phyloP scores from a whole-genome alignment of 2,888 invertebrate species.

The Palloptera scutellata region DNA sequence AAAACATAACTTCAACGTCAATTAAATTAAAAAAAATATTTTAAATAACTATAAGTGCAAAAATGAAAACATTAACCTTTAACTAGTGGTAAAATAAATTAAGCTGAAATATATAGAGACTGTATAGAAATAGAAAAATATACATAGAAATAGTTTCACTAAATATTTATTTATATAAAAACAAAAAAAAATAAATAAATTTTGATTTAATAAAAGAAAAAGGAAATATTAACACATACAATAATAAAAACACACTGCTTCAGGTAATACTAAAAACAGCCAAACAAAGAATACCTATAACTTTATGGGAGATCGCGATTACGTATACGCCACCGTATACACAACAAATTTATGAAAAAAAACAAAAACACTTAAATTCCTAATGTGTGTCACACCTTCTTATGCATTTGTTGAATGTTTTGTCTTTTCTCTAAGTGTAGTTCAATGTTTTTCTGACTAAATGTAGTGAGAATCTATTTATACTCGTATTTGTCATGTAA shows the following conservation, averaged over 20 bases:
- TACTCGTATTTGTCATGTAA: too few relatives aligned
- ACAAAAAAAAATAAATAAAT: not conserved
- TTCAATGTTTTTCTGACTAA: too few relatives aligned
- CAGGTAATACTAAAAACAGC: conserved; percentile 15
- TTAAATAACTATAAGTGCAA: not conserved
- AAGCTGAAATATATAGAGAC: conserved; percentile 1
- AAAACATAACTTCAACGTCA: conserved; percentile 27
- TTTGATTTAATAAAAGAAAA: conserved; percentile 16
- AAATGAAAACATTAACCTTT: conserved; percentile 10
- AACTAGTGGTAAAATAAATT: not conserved
- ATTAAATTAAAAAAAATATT: conserved; percentile 21
- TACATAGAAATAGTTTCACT: not conserved
- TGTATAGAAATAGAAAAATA: not conserved
- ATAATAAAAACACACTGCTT: not conserved
- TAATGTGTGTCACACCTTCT: too few relatives aligned
- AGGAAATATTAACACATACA: conserved; percentile 1
- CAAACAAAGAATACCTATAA: not conserved
- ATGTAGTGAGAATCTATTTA: too few relatives aligned
- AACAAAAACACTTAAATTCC: too few relatives aligned
- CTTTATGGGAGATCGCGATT: not conserved
- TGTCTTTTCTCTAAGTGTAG: not conserved
- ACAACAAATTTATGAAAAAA: too few relatives aligned
- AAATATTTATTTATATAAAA: not conserved
- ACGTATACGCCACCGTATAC: too few relatives aligned
- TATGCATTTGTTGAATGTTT: conserved; percentile 33